Evolutionary conservation across 2,113 vertebrate species (phyloP).

Genomic region (Pachyramphus minor): DNA sequence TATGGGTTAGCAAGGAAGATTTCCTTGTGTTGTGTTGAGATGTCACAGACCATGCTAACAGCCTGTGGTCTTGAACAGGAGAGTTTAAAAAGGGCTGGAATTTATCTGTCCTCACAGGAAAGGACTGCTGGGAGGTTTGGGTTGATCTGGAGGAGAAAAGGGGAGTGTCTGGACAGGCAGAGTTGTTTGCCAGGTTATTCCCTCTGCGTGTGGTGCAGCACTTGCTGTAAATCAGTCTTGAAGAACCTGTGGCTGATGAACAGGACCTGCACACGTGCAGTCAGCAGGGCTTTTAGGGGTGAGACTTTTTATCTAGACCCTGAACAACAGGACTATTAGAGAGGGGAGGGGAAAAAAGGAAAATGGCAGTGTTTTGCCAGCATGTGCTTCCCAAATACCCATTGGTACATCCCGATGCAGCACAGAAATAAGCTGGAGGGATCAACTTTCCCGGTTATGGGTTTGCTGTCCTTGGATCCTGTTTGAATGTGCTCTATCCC

Average conservation of each 20-base stretch:
- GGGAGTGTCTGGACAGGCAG: not conserved
- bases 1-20: not conserved
- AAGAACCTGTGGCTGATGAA: not conserved
- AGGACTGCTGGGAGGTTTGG: not conserved
- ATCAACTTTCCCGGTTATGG: not conserved
- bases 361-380: not conserved
- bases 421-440: not conserved
- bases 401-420: not conserved
- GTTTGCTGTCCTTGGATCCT: not conserved
- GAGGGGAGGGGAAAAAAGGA: not conserved
- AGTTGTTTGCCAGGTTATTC: not conserved
- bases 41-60: not conserved
- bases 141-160: not conserved
- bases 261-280: accelerated
- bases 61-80: not conserved
- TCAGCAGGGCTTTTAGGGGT: not conserved
- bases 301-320: not conserved
- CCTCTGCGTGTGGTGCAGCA: accelerated
- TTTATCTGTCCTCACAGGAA: not conserved
- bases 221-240: not conserved
- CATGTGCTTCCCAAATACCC: not conserved
- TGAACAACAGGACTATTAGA: not conserved
- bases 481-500: not conserved
- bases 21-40: not conserved
- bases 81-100: not conserved